Percentiles rank a stretch among this genome's conserved stretches.
These are phyloP conservation scores for Callipepla californica DNA, from an alignment of 2,113 vertebrate species.

Conservation along the genomic window DNA sequence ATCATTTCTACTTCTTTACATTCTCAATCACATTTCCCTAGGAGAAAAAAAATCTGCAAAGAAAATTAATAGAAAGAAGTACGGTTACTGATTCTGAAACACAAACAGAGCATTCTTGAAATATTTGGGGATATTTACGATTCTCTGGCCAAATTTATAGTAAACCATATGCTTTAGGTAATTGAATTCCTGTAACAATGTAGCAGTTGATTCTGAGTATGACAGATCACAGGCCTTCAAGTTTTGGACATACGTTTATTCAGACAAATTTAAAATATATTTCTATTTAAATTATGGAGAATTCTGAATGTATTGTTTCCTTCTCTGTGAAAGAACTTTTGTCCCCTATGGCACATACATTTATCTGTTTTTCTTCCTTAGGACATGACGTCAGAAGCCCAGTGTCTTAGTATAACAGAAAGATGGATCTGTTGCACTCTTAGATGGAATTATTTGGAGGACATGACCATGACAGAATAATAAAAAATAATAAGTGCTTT, in stretches of 20 bases:
- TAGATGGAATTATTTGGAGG: neutral
- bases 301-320: neutral
- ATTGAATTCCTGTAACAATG: neutral
- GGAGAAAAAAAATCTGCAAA: neutral
- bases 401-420: neutral
- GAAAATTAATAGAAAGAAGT: neutral
- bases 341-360: neutral
- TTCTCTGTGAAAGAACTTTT: neutral
- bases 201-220: neutral
- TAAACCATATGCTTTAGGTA: neutral
- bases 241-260: neutral
- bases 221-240: too few relatives aligned
- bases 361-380: neutral
- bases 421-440: neutral
- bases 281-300: neutral
- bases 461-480: neutral
- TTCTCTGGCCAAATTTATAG: neutral
- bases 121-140: neutral
- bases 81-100: neutral
- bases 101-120: neutral
- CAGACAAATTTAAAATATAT: neutral
- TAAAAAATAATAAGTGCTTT: neutral
- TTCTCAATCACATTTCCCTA: too few relatives aligned
- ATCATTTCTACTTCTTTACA: too few relatives aligned
- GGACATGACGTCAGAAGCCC: neutral